A percentile compares a stretch with the other conserved stretches of the same genome.
Evolutionary conservation across 2,113 vertebrate species (phyloP).

Genomic region (Halichoerus grypus): DNA sequence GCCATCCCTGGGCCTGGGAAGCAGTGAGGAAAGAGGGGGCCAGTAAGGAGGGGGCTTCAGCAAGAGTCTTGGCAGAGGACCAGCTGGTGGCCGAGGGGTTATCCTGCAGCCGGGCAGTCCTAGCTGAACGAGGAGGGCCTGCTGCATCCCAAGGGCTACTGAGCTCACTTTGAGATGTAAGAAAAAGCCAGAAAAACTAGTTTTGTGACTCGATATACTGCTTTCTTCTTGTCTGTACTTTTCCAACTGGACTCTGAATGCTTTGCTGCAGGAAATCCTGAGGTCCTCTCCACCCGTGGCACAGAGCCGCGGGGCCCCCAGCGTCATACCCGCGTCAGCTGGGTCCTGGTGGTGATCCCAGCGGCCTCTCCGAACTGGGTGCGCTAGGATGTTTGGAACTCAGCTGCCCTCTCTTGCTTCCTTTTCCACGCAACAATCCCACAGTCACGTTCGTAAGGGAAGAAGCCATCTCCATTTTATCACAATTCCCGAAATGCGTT

Average conservation of each 20-base stretch:
- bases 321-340: accelerated
- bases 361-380: not conserved
- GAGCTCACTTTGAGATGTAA: not conserved
- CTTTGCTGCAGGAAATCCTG: not conserved
- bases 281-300: accelerated
- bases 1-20: not conserved
- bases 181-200: not conserved
- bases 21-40: too few species aligned
- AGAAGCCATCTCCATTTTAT: not conserved
- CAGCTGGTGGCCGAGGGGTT: accelerated
- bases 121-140: not conserved
- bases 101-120: accelerated
- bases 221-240: not conserved
- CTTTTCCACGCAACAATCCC: accelerated
- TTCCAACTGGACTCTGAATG: not conserved
- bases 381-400: not conserved
- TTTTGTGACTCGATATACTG: not conserved
- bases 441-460: accelerated
- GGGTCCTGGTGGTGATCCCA: not conserved
- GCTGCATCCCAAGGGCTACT: not conserved
- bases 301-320: not conserved
- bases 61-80: not conserved
- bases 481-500: accelerated
- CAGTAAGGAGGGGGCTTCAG: not conserved
- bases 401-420: not conserved